Evolutionary conservation across 2,797 vertebrate genomes (phyloP), one percentile per base, ranked within the genome.

Genomic region (Diplodus sargus): DNA sequence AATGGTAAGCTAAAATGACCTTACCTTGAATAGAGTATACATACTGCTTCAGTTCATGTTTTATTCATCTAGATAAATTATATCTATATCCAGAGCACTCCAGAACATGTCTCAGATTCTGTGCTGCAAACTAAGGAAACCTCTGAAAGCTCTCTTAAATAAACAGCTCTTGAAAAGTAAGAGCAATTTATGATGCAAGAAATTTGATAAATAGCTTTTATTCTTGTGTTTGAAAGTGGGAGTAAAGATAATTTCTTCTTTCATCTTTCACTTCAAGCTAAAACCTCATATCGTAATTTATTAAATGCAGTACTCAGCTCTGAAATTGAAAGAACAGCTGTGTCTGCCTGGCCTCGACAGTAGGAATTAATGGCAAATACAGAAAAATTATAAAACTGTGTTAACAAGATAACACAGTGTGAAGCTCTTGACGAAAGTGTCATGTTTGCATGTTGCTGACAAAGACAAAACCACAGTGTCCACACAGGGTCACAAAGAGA

Each of bases 401-500:
- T 60, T 73, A 67, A 84, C 34, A 25, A 77, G 72, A 48, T 52
- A n/a, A 48, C 18, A 22, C 34, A 34, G 57, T 13, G 67, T 51
- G 56, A 81, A 79, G 20, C 53, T 25, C 34, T 70, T 53, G 58
- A 69, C 71, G 52, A 4, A 67, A 42, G 47, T 75, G 65, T 71
- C 57, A 13, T 43, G 68, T 88, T 79, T 85, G 70, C 71, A 66
- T 76, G 43, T n/a, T 45, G 52, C 68, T 23, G 72, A 81, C 74
- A 84, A 81, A 86, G 61, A 45, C 39, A n/a, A 56, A 68, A 81
- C 14, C 59, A 51, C 52, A 4, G 20, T 76, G 74, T 63, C 74
- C 67, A 76, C 76, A 67, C 68, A 72, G 76, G 77, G 78, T 87
- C 84, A 73, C 79, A 65, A 47, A 64, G 53, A 78, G 34, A 78